phyloP scores from a whole-genome alignment of 2,888 invertebrate genomes.

The Drosophila maculinotata region DNA sequence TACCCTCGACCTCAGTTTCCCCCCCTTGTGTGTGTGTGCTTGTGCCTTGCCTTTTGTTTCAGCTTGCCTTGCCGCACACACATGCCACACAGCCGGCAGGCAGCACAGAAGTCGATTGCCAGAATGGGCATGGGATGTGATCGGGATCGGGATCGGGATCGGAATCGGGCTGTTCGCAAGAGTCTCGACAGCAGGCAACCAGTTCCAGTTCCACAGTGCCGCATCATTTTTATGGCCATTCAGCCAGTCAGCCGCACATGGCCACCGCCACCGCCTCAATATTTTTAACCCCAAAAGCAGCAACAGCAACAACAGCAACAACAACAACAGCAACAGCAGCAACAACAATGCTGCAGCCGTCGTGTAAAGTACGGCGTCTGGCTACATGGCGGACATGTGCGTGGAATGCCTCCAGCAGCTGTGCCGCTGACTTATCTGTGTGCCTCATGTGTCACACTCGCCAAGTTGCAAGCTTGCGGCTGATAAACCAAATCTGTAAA shows the following conservation, averaged over 20 bases:
- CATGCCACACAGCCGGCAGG: constrained; percentile 69
- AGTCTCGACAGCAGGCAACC: constrained; percentile 57
- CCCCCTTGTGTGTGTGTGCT: constrained; percentile 40
- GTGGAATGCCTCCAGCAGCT: constrained; percentile 68
- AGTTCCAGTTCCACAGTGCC: constrained; percentile 72
- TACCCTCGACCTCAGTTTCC: constrained; percentile 34
- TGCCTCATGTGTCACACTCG: constrained; percentile 33
- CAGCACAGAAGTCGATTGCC: constrained; percentile 43
- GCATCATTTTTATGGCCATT: constrained; percentile 74
- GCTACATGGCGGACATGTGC: constrained; percentile 66
- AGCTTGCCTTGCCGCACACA: constrained; percentile 43
- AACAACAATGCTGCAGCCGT: constrained; percentile 35
- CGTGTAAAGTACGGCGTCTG: constrained; percentile 18
- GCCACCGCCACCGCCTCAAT: constrained; percentile 47
- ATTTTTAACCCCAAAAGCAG: constrained; percentile 61
- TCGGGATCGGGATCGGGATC: constrained; percentile 28
- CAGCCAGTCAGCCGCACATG: constrained; percentile 55
- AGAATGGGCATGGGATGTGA: constrained; percentile 25
- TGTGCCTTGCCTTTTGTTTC: constrained; percentile 59
- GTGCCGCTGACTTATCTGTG: constrained; percentile 54
- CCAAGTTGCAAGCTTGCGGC: constrained; percentile 48
- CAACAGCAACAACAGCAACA: constrained; percentile 2
- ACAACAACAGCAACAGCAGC: constrained; percentile 16
- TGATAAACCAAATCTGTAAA: constrained; percentile 49
- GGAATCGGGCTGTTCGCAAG: constrained; percentile 2